Conservation (phyloP, 2,113 vertebrate genomes). For the Melanocharis versteri region DNA sequence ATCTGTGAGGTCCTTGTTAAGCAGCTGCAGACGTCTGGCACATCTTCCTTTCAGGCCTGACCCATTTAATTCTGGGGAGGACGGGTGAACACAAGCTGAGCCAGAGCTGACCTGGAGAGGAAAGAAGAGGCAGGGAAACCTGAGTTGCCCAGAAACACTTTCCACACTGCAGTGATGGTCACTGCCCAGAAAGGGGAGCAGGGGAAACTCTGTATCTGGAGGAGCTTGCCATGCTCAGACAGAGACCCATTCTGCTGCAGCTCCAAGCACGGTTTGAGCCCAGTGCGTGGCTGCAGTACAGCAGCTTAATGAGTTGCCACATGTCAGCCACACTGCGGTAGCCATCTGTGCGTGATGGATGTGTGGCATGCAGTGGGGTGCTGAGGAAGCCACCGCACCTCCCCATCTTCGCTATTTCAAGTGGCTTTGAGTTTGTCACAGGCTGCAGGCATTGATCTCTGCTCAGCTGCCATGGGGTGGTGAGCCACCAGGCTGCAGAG, state of each 20-base stretch:
- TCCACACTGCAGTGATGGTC: rapidly evolving
- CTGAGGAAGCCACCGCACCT: background rate
- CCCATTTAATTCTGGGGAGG: background rate
- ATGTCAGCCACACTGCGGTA: rapidly evolving
- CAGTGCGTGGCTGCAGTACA: rapidly evolving
- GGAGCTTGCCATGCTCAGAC: background rate
- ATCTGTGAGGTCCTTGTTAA: background rate
- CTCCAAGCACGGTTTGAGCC: background rate
- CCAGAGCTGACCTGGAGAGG: background rate
- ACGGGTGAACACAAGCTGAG: background rate
- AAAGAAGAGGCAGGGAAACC: background rate
- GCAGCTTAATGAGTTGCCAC: background rate
- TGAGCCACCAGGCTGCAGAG: background rate
- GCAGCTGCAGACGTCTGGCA: background rate
- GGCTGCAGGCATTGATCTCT: background rate
- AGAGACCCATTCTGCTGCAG: background rate
- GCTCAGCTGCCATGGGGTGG: background rate
- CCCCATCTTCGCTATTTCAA: background rate
- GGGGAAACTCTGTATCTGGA: background rate
- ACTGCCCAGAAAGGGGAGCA: background rate
- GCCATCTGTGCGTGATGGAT: background rate
- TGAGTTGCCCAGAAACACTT: background rate
- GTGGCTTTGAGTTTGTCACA: background rate
- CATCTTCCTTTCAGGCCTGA: background rate
- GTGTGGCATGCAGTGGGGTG: rapidly evolving